These are phyloP conservation scores for Sapayoa aenigma DNA, from an alignment of 2,113 vertebrate genomes.

Conservation along the genomic window DNA sequence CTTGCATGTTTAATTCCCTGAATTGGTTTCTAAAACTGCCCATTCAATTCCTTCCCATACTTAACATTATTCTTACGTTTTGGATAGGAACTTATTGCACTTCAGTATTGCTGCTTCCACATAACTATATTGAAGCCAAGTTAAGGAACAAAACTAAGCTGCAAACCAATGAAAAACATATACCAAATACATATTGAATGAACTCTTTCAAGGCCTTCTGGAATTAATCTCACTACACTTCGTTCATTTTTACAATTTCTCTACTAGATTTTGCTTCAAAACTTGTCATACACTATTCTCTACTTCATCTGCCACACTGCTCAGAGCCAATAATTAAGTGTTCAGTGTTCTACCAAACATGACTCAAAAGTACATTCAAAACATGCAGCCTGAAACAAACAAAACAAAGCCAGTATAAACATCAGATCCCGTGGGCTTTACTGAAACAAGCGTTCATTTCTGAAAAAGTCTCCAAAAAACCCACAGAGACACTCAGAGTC, in stretches of 20 bases:
- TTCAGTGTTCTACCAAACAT: not conserved
- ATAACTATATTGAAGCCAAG: constrained; percentile 75
- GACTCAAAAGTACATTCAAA: not conserved
- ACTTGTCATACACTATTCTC: not conserved
- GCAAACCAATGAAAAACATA: not conserved
- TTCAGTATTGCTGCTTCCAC: constrained; percentile 96
- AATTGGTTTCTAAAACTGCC: not conserved
- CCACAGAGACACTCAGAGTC: not conserved
- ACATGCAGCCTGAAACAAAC: not conserved
- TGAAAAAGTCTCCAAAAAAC: not conserved
- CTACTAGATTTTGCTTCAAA: not conserved
- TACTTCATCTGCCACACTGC: not conserved
- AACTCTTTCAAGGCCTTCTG: not conserved
- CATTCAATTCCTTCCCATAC: not conserved
- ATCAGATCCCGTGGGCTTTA: not conserved
- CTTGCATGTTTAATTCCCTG: not conserved
- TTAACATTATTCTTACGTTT: constrained; percentile 76
- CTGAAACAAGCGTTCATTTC: not conserved
- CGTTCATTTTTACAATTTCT: not conserved
- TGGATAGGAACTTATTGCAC: constrained; percentile 92
- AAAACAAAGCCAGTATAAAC: not conserved
- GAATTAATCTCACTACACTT: not conserved
- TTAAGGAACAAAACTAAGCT: constrained; percentile 71
- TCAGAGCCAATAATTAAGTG: not conserved
- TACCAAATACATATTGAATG: not conserved